Percentiles rank a stretch among this genome's conserved stretches.
Evolutionary conservation across 2,797 vertebrate species (phyloP).

Genomic region (Coilia nasus): DNA sequence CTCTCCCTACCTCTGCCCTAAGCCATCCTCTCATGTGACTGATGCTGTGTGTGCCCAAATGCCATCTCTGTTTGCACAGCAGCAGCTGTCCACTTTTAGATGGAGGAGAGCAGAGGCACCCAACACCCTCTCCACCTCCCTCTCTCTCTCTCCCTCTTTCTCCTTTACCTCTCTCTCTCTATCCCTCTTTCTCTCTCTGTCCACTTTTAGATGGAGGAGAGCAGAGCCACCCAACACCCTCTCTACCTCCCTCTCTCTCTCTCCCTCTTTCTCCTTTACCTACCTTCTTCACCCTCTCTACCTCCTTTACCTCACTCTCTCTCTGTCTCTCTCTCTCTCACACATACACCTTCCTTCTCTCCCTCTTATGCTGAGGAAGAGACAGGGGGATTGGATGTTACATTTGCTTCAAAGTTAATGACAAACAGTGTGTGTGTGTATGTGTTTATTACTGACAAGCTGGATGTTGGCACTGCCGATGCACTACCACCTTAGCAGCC

Average conservation of each 20-base stretch:
- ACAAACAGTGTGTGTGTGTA: too few relatives aligned
- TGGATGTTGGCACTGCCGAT: too few relatives aligned
- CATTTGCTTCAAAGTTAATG: too few relatives aligned
- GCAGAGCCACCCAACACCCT: neutral
- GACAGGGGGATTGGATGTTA: too few relatives aligned
- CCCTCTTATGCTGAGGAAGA: too few relatives aligned
- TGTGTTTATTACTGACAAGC: too few relatives aligned
- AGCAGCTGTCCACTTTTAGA: conserved; percentile 24
- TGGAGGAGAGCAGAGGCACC: conserved; percentile 13
- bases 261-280: neutral
- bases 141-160: neutral
- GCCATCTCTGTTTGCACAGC: conserved; percentile 31
- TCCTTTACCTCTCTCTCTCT: neutral
- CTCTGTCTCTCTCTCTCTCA: neutral
- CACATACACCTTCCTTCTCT: too few relatives aligned
- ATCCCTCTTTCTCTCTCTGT: neutral
- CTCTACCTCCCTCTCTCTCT: neutral
- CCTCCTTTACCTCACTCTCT: neutral
- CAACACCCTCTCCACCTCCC: neutral
- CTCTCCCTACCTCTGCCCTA: neutral
- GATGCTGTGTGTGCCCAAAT: conserved; percentile 15
- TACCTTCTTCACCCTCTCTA: neutral
- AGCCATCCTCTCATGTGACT: neutral
- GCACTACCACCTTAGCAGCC: too few relatives aligned
- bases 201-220: conserved; percentile 23